A percentile compares a stretch with the other conserved stretches of the same genome.
These are phyloP conservation scores for Thamnophis sirtalis DNA, from an alignment of 2,113 vertebrate species.

Conservation along the genomic window DNA sequence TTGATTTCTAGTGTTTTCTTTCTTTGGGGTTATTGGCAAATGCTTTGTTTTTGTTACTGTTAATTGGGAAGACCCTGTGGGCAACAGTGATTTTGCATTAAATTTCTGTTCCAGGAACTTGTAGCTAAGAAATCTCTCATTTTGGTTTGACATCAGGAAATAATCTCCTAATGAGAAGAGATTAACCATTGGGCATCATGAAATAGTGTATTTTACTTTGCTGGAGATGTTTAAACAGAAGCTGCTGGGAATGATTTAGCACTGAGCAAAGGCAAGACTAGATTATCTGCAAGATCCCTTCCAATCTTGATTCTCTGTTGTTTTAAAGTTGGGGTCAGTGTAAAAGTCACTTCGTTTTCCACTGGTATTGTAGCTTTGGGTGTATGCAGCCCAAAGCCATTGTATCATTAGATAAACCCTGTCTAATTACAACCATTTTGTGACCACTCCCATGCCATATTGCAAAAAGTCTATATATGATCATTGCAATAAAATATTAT, in stretches of 20 bases:
- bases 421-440: not conserved
- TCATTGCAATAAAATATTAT: not conserved
- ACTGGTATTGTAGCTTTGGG: not conserved
- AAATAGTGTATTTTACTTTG: not conserved
- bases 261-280: not conserved
- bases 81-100: not conserved
- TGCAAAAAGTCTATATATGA: not conserved
- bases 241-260: not conserved
- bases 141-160: not conserved
- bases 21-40: not conserved
- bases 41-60: not conserved
- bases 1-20: not conserved
- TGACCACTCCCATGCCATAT: not conserved
- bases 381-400: not conserved
- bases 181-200: not conserved
- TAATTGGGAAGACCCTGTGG: not conserved
- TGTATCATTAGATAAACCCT: not conserved
- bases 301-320: not conserved
- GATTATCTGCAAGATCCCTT: not conserved
- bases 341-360: not conserved
- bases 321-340: not conserved
- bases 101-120: not conserved
- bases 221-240: not conserved
- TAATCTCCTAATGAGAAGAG: not conserved
- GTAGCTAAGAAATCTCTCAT: not conserved